Evolutionary conservation across 2,888 invertebrate species (phyloP), one percentile per base, ranked within the genome.

Genomic region (Trachelus stipa): DNA sequence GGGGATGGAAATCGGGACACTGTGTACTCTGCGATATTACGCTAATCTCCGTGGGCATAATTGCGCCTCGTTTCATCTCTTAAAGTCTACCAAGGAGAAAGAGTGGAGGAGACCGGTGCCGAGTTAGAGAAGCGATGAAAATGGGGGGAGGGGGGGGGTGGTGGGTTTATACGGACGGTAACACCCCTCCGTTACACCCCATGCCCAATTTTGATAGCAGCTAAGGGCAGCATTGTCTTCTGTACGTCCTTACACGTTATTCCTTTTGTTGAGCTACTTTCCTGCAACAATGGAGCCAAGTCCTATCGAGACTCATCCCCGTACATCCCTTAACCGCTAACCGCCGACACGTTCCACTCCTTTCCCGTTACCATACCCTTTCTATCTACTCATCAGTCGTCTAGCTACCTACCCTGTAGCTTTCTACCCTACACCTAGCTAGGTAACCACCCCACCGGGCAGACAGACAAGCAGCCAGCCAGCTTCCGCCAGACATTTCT

Each of bases 1-100:
- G 40, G 23, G 40, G 23, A 23, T 40, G 40, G 40, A 40, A 77
- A 77, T 77, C 77, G 77, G 69, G 74, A 74, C 77, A 74, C 77
- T 71, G 77, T 77, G 75, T 78, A 78, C 76, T 73, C 78, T 74
- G 75, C 34, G 73, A 78, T 78, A 78, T 78, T 78, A 78, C 76
- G 75, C 75, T 78, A 78, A 78, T 78, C 78, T 78, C 76, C 73
- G 68, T 23, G 56, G 78, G 75, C 76, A 76, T 78, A 75, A 75
- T 78, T 75, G 78, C 68, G 78, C 68, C 37, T 75, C 78, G 73
- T 78, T 78, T 78, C 75, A 78, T 75, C 34, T 69, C 76, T 76
- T 73, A 71, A 78, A 76, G 75, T 75, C 75, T 75, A 0, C 31
- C 71, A 30, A 33, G 71, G 31, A 69, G 40, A 69, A 69, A 69